Evolutionary conservation across 2,888 invertebrate species (phyloP).

Genomic region (Ernsta delagoae): DNA sequence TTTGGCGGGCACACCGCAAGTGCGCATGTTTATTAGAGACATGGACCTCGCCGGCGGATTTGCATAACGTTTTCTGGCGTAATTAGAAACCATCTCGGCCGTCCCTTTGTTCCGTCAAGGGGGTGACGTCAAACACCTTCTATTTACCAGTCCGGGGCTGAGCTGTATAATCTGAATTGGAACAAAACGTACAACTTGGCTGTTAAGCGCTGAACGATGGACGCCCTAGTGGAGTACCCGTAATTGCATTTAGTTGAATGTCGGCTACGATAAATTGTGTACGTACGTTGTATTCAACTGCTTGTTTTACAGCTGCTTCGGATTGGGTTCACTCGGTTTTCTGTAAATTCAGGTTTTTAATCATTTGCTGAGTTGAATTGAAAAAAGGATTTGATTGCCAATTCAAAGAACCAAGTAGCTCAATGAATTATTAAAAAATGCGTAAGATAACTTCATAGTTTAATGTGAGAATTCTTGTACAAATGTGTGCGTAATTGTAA

Average conservation of each 20-base stretch:
- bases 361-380: too few species aligned
- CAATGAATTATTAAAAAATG: too few species aligned
- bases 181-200: conserved; percentile 55
- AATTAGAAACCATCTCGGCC: conserved; percentile 81
- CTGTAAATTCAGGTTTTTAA: too few species aligned
- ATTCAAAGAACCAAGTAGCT: too few species aligned
- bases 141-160: conserved; percentile 65
- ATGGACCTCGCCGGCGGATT: conserved; percentile 76
- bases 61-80: conserved; percentile 83
- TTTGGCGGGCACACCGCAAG: conserved; percentile 78
- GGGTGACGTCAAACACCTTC: conserved; percentile 72
- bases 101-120: neutral
- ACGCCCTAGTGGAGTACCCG: neutral
- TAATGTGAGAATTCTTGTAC: too few species aligned
- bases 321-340: neutral
- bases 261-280: conserved; percentile 27
- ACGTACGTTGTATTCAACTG: conserved; percentile 21
- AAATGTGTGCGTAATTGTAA: neutral
- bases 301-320: conserved; percentile 14
- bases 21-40: conserved; percentile 81
- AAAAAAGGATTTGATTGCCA: too few species aligned
- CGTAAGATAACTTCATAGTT: too few species aligned
- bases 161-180: conserved; percentile 48
- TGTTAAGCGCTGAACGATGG: conserved; percentile 22
- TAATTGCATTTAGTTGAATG: conserved; percentile 38